Evolutionary conservation across 2,888 invertebrate species (phyloP).

Genomic region (Brachypterus glaber): DNA sequence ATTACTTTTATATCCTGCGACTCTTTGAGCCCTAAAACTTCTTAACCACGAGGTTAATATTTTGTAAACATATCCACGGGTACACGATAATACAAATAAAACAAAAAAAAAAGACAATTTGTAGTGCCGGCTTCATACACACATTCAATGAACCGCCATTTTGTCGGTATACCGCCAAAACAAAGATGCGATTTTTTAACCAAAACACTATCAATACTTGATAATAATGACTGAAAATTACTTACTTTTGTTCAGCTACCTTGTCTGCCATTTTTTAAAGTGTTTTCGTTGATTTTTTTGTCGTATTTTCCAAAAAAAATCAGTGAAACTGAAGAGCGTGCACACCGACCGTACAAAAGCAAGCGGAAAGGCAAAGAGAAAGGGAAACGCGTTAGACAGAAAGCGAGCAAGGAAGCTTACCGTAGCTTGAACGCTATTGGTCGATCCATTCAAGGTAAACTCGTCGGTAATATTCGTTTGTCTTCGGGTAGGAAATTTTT

Average conservation of each 20-base stretch:
- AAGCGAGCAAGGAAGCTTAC: slow-evolving; percentile 24
- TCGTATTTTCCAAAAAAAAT: slow-evolving; percentile 19
- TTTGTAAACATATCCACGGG: no score
- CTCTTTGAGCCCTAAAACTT: background rate
- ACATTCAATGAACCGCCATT: slow-evolving; percentile 56
- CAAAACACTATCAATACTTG: slow-evolving; percentile 12
- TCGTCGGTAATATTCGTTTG: slow-evolving; percentile 19
- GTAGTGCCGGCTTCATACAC: slow-evolving; percentile 32
- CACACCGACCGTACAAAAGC: slow-evolving; percentile 21
- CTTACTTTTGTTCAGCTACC: slow-evolving; percentile 56
- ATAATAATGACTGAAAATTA: slow-evolving; percentile 27
- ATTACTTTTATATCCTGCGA: no score
- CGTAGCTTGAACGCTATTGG: slow-evolving; percentile 21
- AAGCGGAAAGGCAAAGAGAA: slow-evolving; percentile 22
- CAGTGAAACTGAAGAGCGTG: slow-evolving; percentile 25
- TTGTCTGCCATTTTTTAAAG: slow-evolving; percentile 53
- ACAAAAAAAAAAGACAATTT: slow-evolving; percentile 8
- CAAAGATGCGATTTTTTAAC: slow-evolving; percentile 24
- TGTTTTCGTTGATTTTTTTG: slow-evolving; percentile 23
- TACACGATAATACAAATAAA: slow-evolving; percentile 15
- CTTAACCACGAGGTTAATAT: no score
- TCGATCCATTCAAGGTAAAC: slow-evolving; percentile 24
- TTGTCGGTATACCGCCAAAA: slow-evolving; percentile 37
- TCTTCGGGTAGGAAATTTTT: slow-evolving; percentile 24
- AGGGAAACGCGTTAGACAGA: slow-evolving; percentile 19